These are phyloP conservation scores for Scartelaos histophorus DNA, from an alignment of 2,113 vertebrate genomes.

Conservation along the genomic window DNA sequence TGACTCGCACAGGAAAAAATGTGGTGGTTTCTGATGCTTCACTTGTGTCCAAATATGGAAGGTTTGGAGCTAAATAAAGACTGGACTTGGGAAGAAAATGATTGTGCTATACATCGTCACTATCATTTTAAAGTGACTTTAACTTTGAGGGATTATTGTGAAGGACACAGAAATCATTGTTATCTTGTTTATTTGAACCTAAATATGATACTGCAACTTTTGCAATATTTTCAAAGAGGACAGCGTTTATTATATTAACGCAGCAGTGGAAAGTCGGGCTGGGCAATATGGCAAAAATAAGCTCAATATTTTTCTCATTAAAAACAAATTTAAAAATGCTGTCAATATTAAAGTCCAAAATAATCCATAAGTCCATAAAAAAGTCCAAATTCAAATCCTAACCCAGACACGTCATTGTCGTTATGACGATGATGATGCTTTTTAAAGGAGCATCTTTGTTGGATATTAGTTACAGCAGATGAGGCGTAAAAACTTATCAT, in stretches of 20 bases:
- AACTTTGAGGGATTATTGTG: background rate
- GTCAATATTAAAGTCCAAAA: no score
- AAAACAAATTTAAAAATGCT: no score
- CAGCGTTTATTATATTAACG: background rate
- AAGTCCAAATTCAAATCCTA: no score
- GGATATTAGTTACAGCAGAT: background rate
- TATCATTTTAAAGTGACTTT: background rate
- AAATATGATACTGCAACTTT: background rate
- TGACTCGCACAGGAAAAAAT: constrained; percentile 75
- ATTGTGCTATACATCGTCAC: background rate
- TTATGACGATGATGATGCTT: no score
- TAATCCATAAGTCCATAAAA: no score
- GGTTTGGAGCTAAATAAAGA: constrained; percentile 47
- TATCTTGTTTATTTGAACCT: background rate
- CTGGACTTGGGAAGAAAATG: constrained; percentile 27
- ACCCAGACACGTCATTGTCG: no score
- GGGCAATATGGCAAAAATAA: no score
- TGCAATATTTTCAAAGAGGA: background rate
- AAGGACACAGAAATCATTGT: background rate
- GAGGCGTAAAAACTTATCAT: background rate
- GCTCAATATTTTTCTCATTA: no score
- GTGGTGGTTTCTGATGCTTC: constrained; percentile 51
- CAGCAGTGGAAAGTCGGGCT: background rate
- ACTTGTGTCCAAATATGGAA: constrained; percentile 60
- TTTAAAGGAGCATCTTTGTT: no score